Evolutionary conservation across 2,888 invertebrate species (phyloP), one percentile per base, ranked within the genome.

Genomic region (Hecatera dysodea): DNA sequence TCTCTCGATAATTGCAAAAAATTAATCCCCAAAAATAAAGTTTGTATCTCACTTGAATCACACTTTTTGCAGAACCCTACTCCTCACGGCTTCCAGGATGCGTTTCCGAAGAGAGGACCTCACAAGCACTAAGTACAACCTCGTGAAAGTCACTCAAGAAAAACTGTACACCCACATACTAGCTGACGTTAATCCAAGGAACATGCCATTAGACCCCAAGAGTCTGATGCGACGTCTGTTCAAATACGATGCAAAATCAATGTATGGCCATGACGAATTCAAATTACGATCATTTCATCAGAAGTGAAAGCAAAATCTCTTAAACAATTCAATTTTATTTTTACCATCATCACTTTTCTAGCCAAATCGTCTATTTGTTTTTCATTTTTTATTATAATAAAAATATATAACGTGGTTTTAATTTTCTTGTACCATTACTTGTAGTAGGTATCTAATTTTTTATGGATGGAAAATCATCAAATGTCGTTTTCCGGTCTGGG

Each of bases 101-200:
- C 61, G 29, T 29, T 65, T 50, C 11, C 64, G 39, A 33, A 62
- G 65, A 50, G 65, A 78, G 9, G 79, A 72, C 11, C 62, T 82
- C 0, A 42, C 15, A 24, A 64, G 62, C 12, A 82, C 82, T 11
- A 79, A 44, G 8, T 79, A 79, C 55, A 68, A 79, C 4, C 42
- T 79, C 24, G 5, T 79, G 11, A 72, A 53, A 0, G 52, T 79
- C 11, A 68, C 67, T 17, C 24, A 63, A 33, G 42, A 68, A 36
- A 68, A 56, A 5, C 19, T 82, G 8, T 79, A 48, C 6, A 79
- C 79, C 2, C 55, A 78, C 36, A 60, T 79, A 29, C 15, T 82
- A 15, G 73, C 79, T 0, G 74, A 82, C 8, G 82, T 82, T 0
- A 82, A 82, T 42, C 82, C 82, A 1, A 50, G 3, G 11, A 81